phyloP scores from a whole-genome alignment of 2,113 vertebrate species.

The Brachyhypopomus gauderio region DNA sequence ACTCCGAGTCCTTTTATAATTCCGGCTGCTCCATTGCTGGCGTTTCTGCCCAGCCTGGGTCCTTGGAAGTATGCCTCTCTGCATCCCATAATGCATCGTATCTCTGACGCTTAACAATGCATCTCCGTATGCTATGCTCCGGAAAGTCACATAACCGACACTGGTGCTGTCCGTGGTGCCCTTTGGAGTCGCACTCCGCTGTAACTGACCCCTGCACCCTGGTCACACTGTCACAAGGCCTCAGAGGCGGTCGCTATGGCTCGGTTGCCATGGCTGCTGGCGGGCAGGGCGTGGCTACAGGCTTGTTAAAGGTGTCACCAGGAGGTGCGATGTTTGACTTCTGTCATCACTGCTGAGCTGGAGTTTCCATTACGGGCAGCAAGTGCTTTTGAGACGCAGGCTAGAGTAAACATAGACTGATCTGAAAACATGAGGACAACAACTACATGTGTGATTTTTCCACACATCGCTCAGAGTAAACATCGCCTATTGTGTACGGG shows the following conservation, averaged over 20 bases:
- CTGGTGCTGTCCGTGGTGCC: too few species aligned
- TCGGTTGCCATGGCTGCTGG: too few species aligned
- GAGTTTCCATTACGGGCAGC: conserved; percentile 24
- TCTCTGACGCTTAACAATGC: background rate
- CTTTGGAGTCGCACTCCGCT: too few species aligned
- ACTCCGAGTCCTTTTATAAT: too few species aligned
- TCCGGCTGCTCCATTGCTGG: too few species aligned
- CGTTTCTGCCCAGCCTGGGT: too few species aligned
- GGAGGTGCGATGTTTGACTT: background rate
- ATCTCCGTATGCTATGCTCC: background rate
- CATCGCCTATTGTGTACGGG: conserved; percentile 10
- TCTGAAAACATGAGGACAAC: background rate
- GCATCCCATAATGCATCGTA: too few species aligned
- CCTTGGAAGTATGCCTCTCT: too few species aligned
- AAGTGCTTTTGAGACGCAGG: conserved; percentile 10
- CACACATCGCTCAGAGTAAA: conserved; percentile 8
- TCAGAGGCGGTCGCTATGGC: too few species aligned
- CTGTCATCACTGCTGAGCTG: conserved; percentile 9
- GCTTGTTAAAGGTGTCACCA: conserved; percentile 8
- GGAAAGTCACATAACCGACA: background rate
- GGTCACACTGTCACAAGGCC: too few species aligned
- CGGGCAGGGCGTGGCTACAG: background rate
- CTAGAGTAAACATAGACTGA: conserved; percentile 16
- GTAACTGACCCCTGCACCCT: too few species aligned
- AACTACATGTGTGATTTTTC: background rate